Evolutionary conservation across 2,113 vertebrate genomes (phyloP), one percentile per base, ranked within the genome.

Genomic region (Scalopus aquaticus): DNA sequence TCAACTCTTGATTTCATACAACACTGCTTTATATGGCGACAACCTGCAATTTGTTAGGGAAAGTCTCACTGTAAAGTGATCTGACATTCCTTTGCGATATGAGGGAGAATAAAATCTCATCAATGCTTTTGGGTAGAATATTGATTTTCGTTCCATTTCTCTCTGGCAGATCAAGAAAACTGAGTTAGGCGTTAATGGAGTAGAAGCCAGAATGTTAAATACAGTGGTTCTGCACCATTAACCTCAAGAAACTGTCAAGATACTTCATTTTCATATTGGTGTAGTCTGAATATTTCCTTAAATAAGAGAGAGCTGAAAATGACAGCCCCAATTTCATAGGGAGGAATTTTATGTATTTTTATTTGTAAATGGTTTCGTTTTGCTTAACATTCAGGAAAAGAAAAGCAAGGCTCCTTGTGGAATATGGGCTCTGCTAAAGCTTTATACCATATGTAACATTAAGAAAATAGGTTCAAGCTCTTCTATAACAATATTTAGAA

Each of bases 81-180:
- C 58, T 84, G 92, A 60, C 70, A 17, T 76, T 54, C 64, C 51
- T 93, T 83, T 76, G 72, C 5, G 10, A 79, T 62, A 67, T 35
- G 65, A 83, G 65, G 46, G 67, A 65, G 65, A 80, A 86, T 88
- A 72, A 65, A 95, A 90, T 79, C 76, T 94, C 95, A 91, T 95
- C 74, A 91, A 22, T 84, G 85, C 91, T 83, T 69, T 90, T 24
- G 58, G 74, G 69, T n/a, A 82, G 70, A 79, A 39, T 95, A 95
- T 82, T 93, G 95, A 88, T 96, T 96, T 88, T 93, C 4, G 0
- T 90, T 95, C 62, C 64, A 77, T 91, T 94, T 80, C 79, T 87
- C 58, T 11, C 44, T 67, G 89, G 86, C 65, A 54, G 65, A 62
- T 90, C 37, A 79, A 94, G 91, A 95, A 93, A 86, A 93, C n/a